Evolutionary conservation across 2,113 vertebrate species (phyloP), one percentile per base, ranked within the genome.

Genomic region (Misgurnus anguillicaudatus): DNA sequence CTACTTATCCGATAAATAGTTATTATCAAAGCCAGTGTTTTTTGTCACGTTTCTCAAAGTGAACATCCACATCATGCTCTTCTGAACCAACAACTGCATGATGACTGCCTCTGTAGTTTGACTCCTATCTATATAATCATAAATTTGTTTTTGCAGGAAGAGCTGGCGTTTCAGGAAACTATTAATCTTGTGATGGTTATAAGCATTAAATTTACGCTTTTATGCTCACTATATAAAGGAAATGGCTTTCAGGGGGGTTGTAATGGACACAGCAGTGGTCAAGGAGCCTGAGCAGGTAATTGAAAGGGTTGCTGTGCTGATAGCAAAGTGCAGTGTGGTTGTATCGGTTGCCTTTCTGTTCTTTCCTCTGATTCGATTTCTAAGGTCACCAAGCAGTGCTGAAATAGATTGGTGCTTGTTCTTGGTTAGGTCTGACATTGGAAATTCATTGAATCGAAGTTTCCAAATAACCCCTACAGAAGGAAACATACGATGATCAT

Each of bases 61-160:
- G 24, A 16, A 17, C 21, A 5, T 57, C 39, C 58, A 61, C 13
- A 24, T 64, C 19, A 24, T 48, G 41, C 62, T 69, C 9, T 19
- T 55, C 41, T 24, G 57, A 66, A 80, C 21, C 9, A 17, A 3
- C 64, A 31, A 31, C 24, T 17, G 51, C 42, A 69, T 31, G 57
- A 38, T 11, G 8, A 17, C 19, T 24, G 24, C 24, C 24, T 31
- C 24, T 31, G 24, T 31, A 31, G 24, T 31, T 31, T 31, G 24
- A 31, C 24, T 31, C 24, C 21, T n/a, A 47, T 74, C 48, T 75
- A 36, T 13, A 48, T 38, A 60, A 68, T 39, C 45, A 48, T 67
- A 84, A 87, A 87, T 89, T 60, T 77, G 77, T 82, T 81, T 51
- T 57, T 65, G 79, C 55, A 67, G 68, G 75, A 62, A 19, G 47